Conservation (phyloP, 2,797 vertebrate genomes). For the Lemur catta region DNA sequence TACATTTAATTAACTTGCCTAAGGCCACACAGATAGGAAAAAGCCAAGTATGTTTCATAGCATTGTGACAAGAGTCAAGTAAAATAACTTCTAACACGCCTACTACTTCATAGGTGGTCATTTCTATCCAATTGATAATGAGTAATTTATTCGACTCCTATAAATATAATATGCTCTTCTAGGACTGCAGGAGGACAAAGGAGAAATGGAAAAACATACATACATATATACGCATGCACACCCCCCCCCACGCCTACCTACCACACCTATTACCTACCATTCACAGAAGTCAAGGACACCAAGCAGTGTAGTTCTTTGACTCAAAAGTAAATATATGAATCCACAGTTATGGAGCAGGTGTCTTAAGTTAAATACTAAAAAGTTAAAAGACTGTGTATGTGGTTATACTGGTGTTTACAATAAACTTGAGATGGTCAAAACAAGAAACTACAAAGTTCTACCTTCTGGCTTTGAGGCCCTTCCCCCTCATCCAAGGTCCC, state of each 20-base stretch:
- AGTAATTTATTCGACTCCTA: background rate
- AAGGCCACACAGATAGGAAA: no score
- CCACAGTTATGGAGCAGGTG: background rate
- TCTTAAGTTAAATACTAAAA: background rate
- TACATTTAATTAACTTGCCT: no score
- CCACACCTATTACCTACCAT: background rate
- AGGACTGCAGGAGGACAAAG: background rate
- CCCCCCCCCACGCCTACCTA: no score
- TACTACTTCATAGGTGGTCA: background rate
- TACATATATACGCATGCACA: background rate
- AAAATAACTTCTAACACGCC: background rate
- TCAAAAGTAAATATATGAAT: background rate
- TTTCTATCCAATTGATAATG: background rate
- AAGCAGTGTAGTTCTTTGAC: background rate
- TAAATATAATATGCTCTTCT: background rate
- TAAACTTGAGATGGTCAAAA: background rate
- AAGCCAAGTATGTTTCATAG: background rate
- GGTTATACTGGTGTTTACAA: background rate
- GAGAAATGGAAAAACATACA: background rate
- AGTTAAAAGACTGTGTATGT: background rate
- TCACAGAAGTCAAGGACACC: background rate
- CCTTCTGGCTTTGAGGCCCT: constrained; percentile 93
- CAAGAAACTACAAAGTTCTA: constrained; percentile 69
- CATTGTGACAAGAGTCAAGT: background rate
- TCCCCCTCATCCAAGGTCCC: constrained; percentile 90